These are phyloP conservation scores for Bactericera cockerelli DNA, from an alignment of 1,140 invertebrate genomes.

Conservation along the genomic window DNA sequence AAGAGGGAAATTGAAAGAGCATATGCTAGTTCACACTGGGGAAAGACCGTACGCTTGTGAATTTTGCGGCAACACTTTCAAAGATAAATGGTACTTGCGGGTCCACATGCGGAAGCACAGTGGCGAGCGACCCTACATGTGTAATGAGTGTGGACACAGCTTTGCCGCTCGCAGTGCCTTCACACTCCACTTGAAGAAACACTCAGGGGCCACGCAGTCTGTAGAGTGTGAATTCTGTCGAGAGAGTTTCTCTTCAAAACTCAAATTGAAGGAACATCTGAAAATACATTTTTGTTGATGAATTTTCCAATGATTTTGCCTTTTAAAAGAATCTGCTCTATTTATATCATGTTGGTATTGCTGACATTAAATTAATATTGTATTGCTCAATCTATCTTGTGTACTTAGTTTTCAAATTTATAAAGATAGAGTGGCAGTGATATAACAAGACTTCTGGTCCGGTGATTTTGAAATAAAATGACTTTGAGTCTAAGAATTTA, in stretches of 20 bases:
- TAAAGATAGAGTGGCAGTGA: too few relatives aligned
- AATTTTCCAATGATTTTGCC: background rate
- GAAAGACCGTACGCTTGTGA: slow-evolving; percentile 45
- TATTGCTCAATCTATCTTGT: too few relatives aligned
- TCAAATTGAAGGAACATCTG: background rate
- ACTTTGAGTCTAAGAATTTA: too few relatives aligned
- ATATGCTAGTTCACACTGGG: slow-evolving; percentile 38
- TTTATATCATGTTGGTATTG: too few relatives aligned
- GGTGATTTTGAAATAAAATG: too few relatives aligned
- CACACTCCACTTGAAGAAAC: slow-evolving; percentile 19
- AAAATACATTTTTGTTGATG: background rate
- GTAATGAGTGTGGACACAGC: slow-evolving; percentile 27
- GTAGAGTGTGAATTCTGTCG: slow-evolving; percentile 20
- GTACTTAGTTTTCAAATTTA: too few relatives aligned
- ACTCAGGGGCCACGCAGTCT: slow-evolving; percentile 20
- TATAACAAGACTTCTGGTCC: too few relatives aligned
- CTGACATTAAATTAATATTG: too few relatives aligned
- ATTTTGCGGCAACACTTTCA: slow-evolving; percentile 54
- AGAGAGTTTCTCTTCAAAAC: slow-evolving; percentile 15
- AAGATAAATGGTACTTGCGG: slow-evolving; percentile 26
- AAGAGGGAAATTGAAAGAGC: slow-evolving; percentile 41
- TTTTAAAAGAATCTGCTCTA: background rate
- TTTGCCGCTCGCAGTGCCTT: slow-evolving; percentile 11
- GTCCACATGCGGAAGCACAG: slow-evolving; percentile 22
- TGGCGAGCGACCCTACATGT: slow-evolving; percentile 22